phyloP scores from a whole-genome alignment of 2,113 vertebrate species.

The Actinemys pallida region DNA sequence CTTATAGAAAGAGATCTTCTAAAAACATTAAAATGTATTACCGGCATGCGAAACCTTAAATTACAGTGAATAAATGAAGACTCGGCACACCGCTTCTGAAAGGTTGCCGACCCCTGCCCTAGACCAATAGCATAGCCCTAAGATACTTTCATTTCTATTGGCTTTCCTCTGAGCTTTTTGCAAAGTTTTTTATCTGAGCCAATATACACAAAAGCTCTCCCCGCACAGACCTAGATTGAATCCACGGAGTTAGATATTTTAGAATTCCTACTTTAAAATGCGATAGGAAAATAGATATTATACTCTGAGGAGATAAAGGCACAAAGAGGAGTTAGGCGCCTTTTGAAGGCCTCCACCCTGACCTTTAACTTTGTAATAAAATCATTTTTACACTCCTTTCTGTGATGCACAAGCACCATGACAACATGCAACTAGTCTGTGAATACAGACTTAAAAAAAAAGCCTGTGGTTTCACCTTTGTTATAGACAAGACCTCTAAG shows the following conservation, averaged over 20 bases:
- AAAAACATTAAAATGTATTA: no score
- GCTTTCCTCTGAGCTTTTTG: not conserved
- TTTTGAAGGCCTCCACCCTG: not conserved
- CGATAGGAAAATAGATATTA: not conserved
- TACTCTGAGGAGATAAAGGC: not conserved
- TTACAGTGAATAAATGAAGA: no score
- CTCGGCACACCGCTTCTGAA: no score
- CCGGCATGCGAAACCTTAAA: no score
- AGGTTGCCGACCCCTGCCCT: no score
- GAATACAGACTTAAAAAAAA: not conserved
- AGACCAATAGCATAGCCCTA: not conserved
- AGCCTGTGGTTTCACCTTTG: not conserved
- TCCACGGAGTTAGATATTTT: not conserved
- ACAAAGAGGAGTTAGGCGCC: not conserved
- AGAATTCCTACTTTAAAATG: not conserved
- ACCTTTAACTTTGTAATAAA: not conserved
- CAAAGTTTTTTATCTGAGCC: not conserved
- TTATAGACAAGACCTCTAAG: conserved; percentile 1
- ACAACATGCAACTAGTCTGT: not conserved
- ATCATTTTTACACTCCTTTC: not conserved
- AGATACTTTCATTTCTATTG: not conserved
- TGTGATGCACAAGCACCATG: not conserved
- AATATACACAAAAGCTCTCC: not conserved
- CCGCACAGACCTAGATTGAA: not conserved
- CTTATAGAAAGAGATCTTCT: no score